Evolutionary conservation across 1,140 invertebrate genomes (phyloP).

Genomic region (Latrodectus geometricus): DNA sequence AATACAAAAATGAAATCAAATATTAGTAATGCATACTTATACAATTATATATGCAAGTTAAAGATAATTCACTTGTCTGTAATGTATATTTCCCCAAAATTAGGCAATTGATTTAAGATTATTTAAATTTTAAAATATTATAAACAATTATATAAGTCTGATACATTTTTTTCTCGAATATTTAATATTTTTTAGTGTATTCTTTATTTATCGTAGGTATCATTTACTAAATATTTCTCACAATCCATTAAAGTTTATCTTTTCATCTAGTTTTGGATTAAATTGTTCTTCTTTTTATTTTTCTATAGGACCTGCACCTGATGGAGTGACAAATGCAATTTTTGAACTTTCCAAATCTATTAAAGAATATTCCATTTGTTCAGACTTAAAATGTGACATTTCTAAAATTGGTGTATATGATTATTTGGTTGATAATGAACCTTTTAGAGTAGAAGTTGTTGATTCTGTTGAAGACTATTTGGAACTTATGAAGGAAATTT

Average conservation of each 20-base stretch:
- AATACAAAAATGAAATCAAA: too few species aligned
- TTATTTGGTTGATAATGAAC: constrained; percentile 76
- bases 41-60: too few species aligned
- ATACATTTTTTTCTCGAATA: too few species aligned
- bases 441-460: constrained; percentile 90
- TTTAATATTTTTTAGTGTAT: too few species aligned
- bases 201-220: not conserved
- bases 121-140: too few species aligned
- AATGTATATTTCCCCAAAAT: too few species aligned
- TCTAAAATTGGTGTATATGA: constrained; percentile 76
- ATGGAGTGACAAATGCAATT: constrained; percentile 89
- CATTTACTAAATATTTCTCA: not conserved
- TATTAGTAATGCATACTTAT: too few species aligned
- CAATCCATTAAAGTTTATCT: constrained; percentile 19
- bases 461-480: constrained; percentile 94
- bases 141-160: too few species aligned
- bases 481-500: constrained; percentile 94
- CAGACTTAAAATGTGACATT: constrained; percentile 82
- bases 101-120: too few species aligned
- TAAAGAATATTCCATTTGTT: constrained; percentile 82
- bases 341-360: constrained; percentile 85
- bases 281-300: constrained; percentile 4
- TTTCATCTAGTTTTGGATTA: constrained; percentile 33
- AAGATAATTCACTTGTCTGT: too few species aligned
- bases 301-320: constrained; percentile 86